These are phyloP conservation scores for Alectura lathami DNA, from an alignment of 2,113 vertebrate species.

Conservation along the genomic window DNA sequence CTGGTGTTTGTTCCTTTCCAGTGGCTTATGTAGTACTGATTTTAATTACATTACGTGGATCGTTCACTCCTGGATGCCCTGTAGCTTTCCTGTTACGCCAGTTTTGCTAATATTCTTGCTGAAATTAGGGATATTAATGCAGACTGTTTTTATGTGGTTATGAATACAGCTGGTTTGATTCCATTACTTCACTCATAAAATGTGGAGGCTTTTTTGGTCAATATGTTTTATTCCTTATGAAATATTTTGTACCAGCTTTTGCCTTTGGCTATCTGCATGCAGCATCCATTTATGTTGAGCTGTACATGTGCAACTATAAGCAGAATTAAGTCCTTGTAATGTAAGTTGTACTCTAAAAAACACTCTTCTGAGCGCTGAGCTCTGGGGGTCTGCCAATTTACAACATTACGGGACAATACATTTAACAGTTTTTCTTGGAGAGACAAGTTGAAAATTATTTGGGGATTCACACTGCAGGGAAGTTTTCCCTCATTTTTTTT, in stretches of 20 bases:
- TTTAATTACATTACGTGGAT: slow-evolving; percentile 9
- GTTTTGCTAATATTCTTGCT: slow-evolving; percentile 1
- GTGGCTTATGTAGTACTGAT: neutral
- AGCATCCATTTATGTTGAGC: neutral
- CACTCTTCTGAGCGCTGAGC: neutral
- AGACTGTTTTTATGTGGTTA: slow-evolving; percentile 33
- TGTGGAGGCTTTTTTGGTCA: neutral
- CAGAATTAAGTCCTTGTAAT: slow-evolving; percentile 7
- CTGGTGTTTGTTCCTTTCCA: slow-evolving; percentile 7
- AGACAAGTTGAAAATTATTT: neutral
- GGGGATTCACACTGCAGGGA: neutral
- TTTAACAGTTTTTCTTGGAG: neutral
- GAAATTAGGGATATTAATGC: slow-evolving; percentile 10
- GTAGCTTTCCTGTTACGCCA: slow-evolving; percentile 19
- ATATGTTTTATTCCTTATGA: slow-evolving; percentile 23
- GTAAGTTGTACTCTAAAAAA: neutral
- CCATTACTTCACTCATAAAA: slow-evolving; percentile 1
- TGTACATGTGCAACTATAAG: neutral
- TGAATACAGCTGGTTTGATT: slow-evolving; percentile 34
- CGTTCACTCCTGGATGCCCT: neutral
- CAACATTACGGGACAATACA: neutral
- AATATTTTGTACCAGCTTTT: slow-evolving; percentile 41
- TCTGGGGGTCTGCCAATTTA: neutral
- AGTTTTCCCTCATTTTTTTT: neutral
- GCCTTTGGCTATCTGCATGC: neutral